Conservation (phyloP, 2,113 vertebrate species). For the Raphicerus campestris region DNA sequence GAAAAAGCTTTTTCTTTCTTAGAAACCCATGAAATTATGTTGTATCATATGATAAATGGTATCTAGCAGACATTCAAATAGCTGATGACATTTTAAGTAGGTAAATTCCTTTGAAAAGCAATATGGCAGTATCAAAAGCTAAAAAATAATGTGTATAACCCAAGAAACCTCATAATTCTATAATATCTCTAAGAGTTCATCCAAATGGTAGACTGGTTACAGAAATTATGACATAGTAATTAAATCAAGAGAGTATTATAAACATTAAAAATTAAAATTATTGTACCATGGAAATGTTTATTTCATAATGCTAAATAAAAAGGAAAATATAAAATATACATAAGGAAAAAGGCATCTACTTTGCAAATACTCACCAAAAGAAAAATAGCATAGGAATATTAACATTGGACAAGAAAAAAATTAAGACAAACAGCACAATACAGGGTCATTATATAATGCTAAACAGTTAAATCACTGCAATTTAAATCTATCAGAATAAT, state of each 20-base stretch:
- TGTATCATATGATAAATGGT: background rate
- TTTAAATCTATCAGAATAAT: slow-evolving; percentile 2
- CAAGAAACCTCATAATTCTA: background rate
- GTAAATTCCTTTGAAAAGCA: background rate
- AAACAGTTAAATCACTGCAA: background rate
- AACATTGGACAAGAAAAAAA: background rate
- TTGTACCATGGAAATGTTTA: background rate
- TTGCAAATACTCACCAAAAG: background rate
- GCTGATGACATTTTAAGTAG: background rate
- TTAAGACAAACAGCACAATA: background rate
- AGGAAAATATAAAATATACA: background rate
- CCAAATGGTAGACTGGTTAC: background rate
- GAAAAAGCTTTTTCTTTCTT: background rate
- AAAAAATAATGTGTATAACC: background rate
- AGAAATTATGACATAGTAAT: background rate
- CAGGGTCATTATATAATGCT: background rate
- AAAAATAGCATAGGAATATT: background rate
- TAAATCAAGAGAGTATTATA: background rate
- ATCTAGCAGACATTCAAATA: background rate
- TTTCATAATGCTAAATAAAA: slow-evolving; percentile 10
- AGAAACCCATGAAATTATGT: background rate
- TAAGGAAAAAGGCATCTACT: background rate
- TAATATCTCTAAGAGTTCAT: background rate
- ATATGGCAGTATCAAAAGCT: background rate
- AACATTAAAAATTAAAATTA: background rate